A percentile compares a stretch with the other conserved stretches of the same genome.
These are phyloP conservation scores for Drosophila yooni DNA, from an alignment of 2,888 invertebrate species.

Conservation along the genomic window DNA sequence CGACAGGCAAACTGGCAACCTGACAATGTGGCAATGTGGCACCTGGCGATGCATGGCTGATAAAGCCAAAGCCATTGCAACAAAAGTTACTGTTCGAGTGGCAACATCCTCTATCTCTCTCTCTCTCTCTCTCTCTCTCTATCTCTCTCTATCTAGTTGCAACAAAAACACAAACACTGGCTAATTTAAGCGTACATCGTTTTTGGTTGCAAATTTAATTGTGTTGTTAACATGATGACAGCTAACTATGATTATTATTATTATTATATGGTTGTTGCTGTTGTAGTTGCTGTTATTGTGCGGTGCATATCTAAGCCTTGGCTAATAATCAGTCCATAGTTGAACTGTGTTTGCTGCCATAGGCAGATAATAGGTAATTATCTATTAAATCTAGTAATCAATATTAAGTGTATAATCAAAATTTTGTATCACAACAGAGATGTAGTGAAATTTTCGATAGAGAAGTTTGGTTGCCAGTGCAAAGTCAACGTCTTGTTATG, in stretches of 20 bases:
- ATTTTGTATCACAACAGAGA: not conserved
- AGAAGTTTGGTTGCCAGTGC: not conserved
- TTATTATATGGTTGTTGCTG: not conserved
- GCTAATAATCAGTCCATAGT: conserved; percentile 24
- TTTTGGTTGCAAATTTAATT: conserved; percentile 74
- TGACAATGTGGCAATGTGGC: conserved; percentile 32
- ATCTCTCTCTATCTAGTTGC: conserved; percentile 11
- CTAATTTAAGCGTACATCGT: conserved; percentile 76
- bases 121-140: not conserved
- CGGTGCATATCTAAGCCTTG: conserved; percentile 19
- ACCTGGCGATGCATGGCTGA: conserved; percentile 60
- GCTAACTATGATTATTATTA: conserved; percentile 26
- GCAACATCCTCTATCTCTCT: not conserved
- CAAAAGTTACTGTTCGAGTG: conserved; percentile 34
- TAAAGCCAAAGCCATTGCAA: conserved; percentile 57
- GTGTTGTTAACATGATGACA: conserved; percentile 53
- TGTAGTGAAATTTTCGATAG: not conserved
- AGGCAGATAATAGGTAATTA: conserved; percentile 5
- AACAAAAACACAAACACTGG: conserved; percentile 29
- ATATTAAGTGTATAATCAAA: conserved; percentile 14
- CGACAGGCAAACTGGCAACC: conserved; percentile 35
- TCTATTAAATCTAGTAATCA: not conserved
- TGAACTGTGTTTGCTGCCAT: conserved; percentile 3
- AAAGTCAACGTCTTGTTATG: not conserved
- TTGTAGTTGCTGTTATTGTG: conserved; percentile 13